Base-by-base conservation (phyloP, 2,888 invertebrate species). In the Xestia xanthographa region DNA sequence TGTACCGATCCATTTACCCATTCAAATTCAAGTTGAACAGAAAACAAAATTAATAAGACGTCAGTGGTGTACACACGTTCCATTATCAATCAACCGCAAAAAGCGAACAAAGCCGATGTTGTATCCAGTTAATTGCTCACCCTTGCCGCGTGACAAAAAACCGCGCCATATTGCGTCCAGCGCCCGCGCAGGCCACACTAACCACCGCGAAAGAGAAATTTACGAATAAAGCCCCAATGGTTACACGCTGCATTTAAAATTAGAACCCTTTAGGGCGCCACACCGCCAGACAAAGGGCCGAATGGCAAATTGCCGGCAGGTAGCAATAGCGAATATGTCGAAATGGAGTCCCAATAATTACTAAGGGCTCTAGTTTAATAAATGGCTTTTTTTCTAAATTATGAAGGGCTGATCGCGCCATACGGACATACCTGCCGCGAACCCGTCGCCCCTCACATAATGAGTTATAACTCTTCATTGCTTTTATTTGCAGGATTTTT, bases 221-320 rank as follows among this genome's bases (percentile, higher is more conserved):
- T 94, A 93, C 93, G 92, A 94, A 96, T 95, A 95, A 96, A 92
- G 94, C 92, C 89, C 87, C 90, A 94, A 96, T 96, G 94, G 96
- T 96, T 96, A 96, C 95, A 96, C 95, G 96, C 91, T 92, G 94
- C 95, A 96, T 96, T 96, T 95, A 95, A 94, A 96, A 96, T 96
- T 96, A 94, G 93, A 96, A 95, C 96, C 96, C 96, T 96, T 96
- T 96, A 94, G 96, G 96, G 96, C 96, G 96, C 96, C 96, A 96
- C 96, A 94, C 96, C 95, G 96, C 92, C 96, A 95, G 94, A 96
- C 96, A 96, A 96, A 94, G 94, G 92, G 93, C 93, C 95, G 93
- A 96, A 95, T 96, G 95, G 95, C 96, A 95, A 96, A 96, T 95
- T 96, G 95, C 92, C 93, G 93, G 96, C 96, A 96, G 96, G 96